Conservation (phyloP, 2,888 invertebrate species). For the Mystacides longicornis region DNA sequence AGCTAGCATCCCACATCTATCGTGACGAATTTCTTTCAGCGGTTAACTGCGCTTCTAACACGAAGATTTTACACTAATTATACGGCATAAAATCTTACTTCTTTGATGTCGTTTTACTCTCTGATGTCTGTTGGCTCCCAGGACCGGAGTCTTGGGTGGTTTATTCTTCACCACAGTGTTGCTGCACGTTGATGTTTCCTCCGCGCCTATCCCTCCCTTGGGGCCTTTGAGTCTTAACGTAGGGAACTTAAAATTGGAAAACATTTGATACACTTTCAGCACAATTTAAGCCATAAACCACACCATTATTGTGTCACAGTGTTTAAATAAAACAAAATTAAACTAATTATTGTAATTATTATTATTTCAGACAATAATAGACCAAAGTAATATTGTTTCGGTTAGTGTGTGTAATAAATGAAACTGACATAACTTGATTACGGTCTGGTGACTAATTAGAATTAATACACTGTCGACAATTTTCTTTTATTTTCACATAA, state of each 20-base stretch:
- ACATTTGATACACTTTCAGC: slow-evolving; percentile 37
- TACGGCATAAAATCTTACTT: slow-evolving; percentile 33
- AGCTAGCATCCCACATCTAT: neutral
- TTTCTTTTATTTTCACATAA: no score
- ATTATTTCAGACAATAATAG: no score
- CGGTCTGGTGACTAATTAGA: neutral
- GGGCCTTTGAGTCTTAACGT: slow-evolving; percentile 39
- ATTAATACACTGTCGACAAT: neutral
- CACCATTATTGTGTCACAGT: no score
- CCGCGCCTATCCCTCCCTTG: slow-evolving; percentile 39
- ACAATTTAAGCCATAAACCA: neutral
- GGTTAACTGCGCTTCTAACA: neutral
- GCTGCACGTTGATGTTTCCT: slow-evolving; percentile 24
- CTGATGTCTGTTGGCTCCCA: slow-evolving; percentile 39
- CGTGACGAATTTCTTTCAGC: neutral
- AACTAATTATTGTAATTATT: no score
- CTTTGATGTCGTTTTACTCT: slow-evolving; percentile 44
- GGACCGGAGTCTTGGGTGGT: slow-evolving; percentile 51
- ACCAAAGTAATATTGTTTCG: no score
- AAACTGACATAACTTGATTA: neutral
- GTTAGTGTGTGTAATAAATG: no score
- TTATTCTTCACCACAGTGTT: slow-evolving; percentile 41
- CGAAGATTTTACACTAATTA: neutral
- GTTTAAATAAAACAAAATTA: no score
- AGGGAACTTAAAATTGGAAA: slow-evolving; percentile 50